Base-by-base conservation (phyloP, 2,888 invertebrate genomes). In the Deilephila porcellus region DNA sequence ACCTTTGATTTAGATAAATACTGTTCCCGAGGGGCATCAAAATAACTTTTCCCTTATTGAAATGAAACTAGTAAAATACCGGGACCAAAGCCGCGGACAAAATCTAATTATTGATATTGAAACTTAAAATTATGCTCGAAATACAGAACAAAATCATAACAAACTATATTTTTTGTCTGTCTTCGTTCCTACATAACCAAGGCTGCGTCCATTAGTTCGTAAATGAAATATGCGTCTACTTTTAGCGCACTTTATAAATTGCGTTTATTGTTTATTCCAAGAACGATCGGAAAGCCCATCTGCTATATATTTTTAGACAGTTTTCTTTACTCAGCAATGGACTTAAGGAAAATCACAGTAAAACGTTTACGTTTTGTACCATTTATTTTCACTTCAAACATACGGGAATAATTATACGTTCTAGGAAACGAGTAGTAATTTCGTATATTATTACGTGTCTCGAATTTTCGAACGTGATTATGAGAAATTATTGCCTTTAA, bases 291-390 rank as follows among this genome's bases (percentile, higher is more conserved):
- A 20, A 64, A n/a, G 20, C 52, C 34, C 67, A 52, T 67, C 52
- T 67, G 67, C 45, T 25, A 3, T 52, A 20, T 67, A 67, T 67
- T 67, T 67, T 67, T 45, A 63, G 37, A 37, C n/a, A n/a, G 19
- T 63, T 29, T 62, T 37, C 34, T 8, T 63, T 6, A 6, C 17
- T 7, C 5, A 34, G 29, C 34, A n/a, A 14, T 56, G n/a, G n/a
- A 1, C 20, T 37, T 64, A 7, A 20, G 19, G 37, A 37, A 64
- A 37, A n/a, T 45, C 2, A 11, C 45, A 11, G 45, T 14, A 11
- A 45, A 45, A 45, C 4, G 20, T 64, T 37, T 64, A 37, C 3
- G 29, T 25, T 2, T 17, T 25, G 25, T 1, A 45, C 14, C 52
- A 45, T 20, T 64, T 20, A 64, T 4, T 20, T 20, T 4, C 63